Evolutionary conservation across 2,888 invertebrate species (phyloP).

Genomic region (Andrena bicolor): DNA sequence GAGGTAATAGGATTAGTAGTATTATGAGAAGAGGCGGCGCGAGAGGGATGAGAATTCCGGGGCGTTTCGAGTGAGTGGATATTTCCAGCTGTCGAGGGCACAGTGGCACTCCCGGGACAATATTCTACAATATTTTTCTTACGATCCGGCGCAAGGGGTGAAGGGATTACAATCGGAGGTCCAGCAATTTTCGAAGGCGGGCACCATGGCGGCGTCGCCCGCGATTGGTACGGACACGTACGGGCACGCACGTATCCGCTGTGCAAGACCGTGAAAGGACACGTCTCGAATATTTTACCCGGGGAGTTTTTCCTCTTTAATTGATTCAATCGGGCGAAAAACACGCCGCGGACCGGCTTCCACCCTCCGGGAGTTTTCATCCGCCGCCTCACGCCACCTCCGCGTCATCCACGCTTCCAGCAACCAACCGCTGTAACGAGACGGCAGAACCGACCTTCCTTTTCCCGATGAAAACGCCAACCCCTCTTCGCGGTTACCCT

Average conservation of each 20-base stretch:
- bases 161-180: constrained; percentile 26
- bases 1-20: neutral
- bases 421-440: constrained; percentile 83
- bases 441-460: constrained; percentile 82
- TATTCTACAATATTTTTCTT: constrained; percentile 8
- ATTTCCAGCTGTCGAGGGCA: neutral
- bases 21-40: neutral
- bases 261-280: constrained; percentile 66
- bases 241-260: constrained; percentile 60
- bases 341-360: constrained; percentile 80
- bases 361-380: constrained; percentile 72
- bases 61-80: neutral
- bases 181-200: constrained; percentile 59
- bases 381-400: constrained; percentile 55
- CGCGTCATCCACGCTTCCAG: constrained; percentile 73
- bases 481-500: constrained; percentile 73
- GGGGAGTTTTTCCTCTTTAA: constrained; percentile 83
- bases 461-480: constrained; percentile 76
- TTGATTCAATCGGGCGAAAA: constrained; percentile 85
- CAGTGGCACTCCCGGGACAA: neutral
- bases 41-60: neutral
- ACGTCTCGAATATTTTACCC: constrained; percentile 79
- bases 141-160: neutral
- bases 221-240: constrained; percentile 59
- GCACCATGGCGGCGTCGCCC: constrained; percentile 59